A percentile compares a stretch with the other conserved stretches of the same genome.
Conservation (phyloP, 2,888 invertebrate species). For the Scotopteryx bipunctaria region DNA sequence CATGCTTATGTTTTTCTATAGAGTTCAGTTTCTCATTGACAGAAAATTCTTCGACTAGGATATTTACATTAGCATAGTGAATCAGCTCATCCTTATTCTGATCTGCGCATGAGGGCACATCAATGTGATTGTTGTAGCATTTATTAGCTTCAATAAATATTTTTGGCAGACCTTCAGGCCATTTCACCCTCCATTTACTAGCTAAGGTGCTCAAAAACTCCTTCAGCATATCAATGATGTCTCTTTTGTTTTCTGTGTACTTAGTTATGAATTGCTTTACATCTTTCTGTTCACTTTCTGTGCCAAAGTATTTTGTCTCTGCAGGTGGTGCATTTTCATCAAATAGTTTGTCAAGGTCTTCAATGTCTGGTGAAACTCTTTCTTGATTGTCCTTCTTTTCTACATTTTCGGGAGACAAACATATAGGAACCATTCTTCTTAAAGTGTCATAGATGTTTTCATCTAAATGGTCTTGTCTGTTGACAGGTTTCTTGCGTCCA, state of each 20-base stretch:
- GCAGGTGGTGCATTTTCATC: constrained; percentile 67
- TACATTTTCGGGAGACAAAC: constrained; percentile 74
- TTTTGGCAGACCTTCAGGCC: constrained; percentile 85
- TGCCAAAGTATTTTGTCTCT: constrained; percentile 84
- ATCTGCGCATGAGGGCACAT: constrained; percentile 66
- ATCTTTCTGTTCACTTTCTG: constrained; percentile 85
- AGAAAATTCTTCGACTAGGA: constrained; percentile 69
- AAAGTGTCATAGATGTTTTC: constrained; percentile 87
- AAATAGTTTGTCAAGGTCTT: constrained; percentile 85
- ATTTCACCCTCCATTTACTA: constrained; percentile 84
- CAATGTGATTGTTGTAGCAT: constrained; percentile 76
- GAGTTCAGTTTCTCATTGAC: constrained; percentile 65
- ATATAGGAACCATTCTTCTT: constrained; percentile 85
- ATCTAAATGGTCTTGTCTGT: constrained; percentile 82
- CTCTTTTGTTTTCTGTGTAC: constrained; percentile 81
- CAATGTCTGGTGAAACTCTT: constrained; percentile 84
- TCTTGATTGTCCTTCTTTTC: constrained; percentile 69
- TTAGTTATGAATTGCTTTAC: constrained; percentile 85
- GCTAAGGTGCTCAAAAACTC: constrained; percentile 84
- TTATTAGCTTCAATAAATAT: constrained; percentile 85
- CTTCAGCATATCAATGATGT: constrained; percentile 84
- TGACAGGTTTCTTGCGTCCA: constrained; percentile 75
- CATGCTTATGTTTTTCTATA: constrained; percentile 57
- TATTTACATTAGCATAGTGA: constrained; percentile 65
- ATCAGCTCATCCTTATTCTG: constrained; percentile 61